Evolutionary conservation across 2,888 invertebrate species (phyloP).

Genomic region (Chalcis sispes): DNA sequence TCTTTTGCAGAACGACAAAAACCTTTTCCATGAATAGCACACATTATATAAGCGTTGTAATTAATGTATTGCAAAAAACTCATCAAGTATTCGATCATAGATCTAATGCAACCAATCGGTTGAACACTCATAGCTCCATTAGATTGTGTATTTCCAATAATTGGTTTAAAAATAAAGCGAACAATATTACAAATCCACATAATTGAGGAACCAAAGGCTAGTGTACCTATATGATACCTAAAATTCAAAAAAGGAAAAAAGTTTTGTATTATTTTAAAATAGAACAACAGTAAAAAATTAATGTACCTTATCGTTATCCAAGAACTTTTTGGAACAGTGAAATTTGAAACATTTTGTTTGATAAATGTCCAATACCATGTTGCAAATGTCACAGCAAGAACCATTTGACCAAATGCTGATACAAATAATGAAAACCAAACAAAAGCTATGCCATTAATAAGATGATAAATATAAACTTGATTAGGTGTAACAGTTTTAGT

Average conservation of each 20-base stretch:
- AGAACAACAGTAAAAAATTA: conserved; percentile 3
- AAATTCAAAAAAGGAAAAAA: conserved; percentile 14
- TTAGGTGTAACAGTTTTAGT: conserved; percentile 79
- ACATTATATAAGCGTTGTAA: conserved; percentile 95
- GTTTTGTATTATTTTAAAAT: not conserved
- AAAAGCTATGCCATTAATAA: conserved; percentile 86
- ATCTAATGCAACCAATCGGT: conserved; percentile 85
- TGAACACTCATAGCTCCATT: conserved; percentile 83
- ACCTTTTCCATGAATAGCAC: conserved; percentile 94
- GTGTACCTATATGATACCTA: conserved; percentile 84
- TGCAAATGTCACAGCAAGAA: conserved; percentile 90
- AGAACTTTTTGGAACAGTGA: conserved; percentile 83
- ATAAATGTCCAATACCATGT: conserved; percentile 88
- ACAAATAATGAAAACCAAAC: conserved; percentile 95
- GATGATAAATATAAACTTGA: conserved; percentile 76
- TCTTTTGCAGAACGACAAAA: conserved; percentile 94
- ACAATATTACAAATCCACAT: conserved; percentile 93
- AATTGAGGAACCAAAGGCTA: conserved; percentile 85
- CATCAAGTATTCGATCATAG: conserved; percentile 92
- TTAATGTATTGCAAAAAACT: conserved; percentile 90
- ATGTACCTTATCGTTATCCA: conserved; percentile 82
- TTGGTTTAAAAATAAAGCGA: conserved; percentile 87
- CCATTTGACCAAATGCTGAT: conserved; percentile 92
- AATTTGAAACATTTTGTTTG: conserved; percentile 88
- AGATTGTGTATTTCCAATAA: conserved; percentile 88